Evolutionary conservation across 2,113 vertebrate species (phyloP).

Genomic region (Cyrtonyx montezumae): DNA sequence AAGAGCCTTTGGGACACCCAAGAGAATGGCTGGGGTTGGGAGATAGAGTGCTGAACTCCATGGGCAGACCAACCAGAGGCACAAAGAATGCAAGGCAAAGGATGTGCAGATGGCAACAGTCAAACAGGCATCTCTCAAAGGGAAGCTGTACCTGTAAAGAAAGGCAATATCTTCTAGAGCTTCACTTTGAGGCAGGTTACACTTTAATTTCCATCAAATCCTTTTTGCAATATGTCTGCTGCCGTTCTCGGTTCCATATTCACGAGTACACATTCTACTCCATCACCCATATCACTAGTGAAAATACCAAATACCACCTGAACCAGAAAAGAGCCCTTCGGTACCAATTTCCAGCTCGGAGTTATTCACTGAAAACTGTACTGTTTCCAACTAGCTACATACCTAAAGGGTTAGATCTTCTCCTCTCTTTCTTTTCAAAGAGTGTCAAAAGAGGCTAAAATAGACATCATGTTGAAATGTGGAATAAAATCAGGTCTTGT

Average conservation of each 20-base stretch:
- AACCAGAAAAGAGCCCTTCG: not conserved
- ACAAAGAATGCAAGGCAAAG: not conserved
- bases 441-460: not conserved
- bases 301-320: not conserved
- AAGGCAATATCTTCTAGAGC: not conserved
- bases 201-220: not conserved
- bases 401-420: not conserved
- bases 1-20: not conserved
- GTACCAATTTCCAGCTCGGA: not conserved
- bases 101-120: not conserved
- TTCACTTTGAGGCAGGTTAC: not conserved
- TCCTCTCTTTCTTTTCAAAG: not conserved
- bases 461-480: not conserved
- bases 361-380: not conserved
- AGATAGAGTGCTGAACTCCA: not conserved
- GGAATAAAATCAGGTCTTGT: not conserved
- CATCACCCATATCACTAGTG: not conserved
- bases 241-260: not conserved
- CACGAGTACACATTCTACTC: not conserved
- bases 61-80: not conserved
- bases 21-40: not conserved
- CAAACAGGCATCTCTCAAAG: not conserved
- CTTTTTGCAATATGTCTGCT: not conserved
- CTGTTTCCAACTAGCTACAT: rapidly evolving
- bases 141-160: not conserved